A percentile compares a stretch with the other conserved stretches of the same genome.
Evolutionary conservation across 2,113 vertebrate species (phyloP).

Genomic region (Mormyrus lacerda): DNA sequence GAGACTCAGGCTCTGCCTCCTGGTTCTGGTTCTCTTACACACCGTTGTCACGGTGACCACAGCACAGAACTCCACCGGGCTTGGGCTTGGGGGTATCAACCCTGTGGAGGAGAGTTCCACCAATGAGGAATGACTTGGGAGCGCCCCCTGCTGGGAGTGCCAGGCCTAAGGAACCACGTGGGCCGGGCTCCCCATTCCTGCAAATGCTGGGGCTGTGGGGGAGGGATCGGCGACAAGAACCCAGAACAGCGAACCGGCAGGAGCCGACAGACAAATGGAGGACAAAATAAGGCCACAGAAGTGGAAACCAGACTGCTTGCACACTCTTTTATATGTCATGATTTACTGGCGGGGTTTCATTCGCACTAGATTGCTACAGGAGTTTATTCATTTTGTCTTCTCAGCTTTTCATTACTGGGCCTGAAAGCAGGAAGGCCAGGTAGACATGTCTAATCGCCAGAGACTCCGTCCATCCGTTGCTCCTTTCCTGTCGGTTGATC

Average conservation of each 20-base stretch:
- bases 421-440: conserved; percentile 48
- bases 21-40: conserved; percentile 91
- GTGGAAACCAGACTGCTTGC: conserved; percentile 70
- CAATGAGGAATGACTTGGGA: conserved; percentile 75
- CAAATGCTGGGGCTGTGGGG: background rate
- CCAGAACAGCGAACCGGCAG: conserved; percentile 43
- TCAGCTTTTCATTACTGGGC: conserved; percentile 50
- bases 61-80: conserved; percentile 81
- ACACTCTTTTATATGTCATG: conserved; percentile 99
- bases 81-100: conserved; percentile 73
- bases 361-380: conserved; percentile 90
- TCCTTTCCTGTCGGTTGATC: background rate
- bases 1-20: conserved; percentile 92
- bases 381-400: conserved; percentile 57
- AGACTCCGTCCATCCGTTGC: background rate
- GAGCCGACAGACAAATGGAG: conserved; percentile 63
- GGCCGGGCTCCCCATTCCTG: background rate
- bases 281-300: conserved; percentile 40
- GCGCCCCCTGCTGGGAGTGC: conserved; percentile 30
- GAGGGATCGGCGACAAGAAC: background rate
- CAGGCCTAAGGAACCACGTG: background rate
- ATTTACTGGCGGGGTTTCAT: conserved; percentile 86
- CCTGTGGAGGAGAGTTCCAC: conserved; percentile 81
- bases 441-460: conserved; percentile 6
- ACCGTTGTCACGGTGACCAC: conserved; percentile 91